These are phyloP conservation scores for Salmo trutta DNA, from an alignment of 2,797 vertebrate genomes.

Conservation along the genomic window DNA sequence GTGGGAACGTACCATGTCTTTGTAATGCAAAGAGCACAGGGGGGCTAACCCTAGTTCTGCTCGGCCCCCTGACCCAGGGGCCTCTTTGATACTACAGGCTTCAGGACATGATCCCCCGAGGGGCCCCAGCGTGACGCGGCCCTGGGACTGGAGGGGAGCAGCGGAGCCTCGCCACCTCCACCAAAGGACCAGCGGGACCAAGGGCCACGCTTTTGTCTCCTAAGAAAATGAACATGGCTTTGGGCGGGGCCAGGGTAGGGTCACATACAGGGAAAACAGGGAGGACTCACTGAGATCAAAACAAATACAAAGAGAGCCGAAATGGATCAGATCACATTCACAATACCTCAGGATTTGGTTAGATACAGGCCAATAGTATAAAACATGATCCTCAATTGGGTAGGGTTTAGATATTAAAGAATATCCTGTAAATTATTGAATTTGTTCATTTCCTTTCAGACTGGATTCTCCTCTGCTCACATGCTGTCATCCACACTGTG, in stretches of 20 bases:
- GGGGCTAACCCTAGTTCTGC: slow-evolving; percentile 59
- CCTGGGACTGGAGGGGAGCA: background rate
- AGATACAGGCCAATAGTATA: background rate
- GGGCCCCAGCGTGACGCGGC: background rate
- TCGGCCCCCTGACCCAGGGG: slow-evolving; percentile 55
- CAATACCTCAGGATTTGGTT: background rate
- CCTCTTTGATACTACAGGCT: slow-evolving; percentile 2
- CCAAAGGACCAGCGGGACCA: background rate
- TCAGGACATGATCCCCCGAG: slow-evolving; percentile 2
- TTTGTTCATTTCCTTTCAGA: background rate
- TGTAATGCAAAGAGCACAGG: slow-evolving; percentile 70
- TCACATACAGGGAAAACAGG: background rate
- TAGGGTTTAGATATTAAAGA: background rate
- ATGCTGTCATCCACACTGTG: background rate
- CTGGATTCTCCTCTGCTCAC: background rate
- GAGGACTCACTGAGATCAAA: background rate
- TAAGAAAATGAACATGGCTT: background rate
- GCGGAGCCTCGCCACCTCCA: background rate
- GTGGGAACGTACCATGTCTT: slow-evolving; percentile 62
- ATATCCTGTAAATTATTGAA: background rate
- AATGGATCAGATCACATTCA: background rate
- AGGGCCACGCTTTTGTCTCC: background rate
- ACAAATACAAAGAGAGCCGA: background rate
- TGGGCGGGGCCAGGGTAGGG: background rate
- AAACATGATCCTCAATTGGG: background rate